Conservation (phyloP, 2,888 invertebrate species). For the Drosophila phalerata region DNA sequence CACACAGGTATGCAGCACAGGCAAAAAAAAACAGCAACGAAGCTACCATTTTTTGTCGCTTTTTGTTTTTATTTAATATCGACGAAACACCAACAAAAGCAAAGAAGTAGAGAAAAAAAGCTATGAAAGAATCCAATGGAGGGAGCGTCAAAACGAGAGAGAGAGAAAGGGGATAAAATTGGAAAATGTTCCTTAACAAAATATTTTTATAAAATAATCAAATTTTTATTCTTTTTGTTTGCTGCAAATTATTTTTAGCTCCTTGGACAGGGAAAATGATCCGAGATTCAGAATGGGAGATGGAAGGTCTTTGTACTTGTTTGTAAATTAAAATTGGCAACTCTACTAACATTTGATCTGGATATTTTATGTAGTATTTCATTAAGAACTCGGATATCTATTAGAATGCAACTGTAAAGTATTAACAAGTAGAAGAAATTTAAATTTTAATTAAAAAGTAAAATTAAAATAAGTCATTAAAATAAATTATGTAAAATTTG, state of each 20-base stretch:
- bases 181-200: constrained; percentile 75
- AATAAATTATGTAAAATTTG: no score
- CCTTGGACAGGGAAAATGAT: background rate
- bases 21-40: constrained; percentile 35
- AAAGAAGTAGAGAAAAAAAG: constrained; percentile 12
- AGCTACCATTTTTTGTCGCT: constrained; percentile 55
- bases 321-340: constrained; percentile 60
- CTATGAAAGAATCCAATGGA: background rate
- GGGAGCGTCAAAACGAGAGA: background rate
- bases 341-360: constrained; percentile 17
- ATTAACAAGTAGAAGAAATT: no score
- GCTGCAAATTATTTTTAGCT: constrained; percentile 68
- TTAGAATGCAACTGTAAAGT: background rate
- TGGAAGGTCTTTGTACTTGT: background rate
- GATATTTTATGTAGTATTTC: background rate
- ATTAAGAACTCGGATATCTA: background rate
- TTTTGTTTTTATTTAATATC: constrained; percentile 79
- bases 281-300: background rate
- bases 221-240: constrained; percentile 67
- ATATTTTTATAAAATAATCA: constrained; percentile 80
- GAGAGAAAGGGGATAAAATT: constrained; percentile 25
- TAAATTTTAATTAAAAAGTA: no score
- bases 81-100: constrained; percentile 58
- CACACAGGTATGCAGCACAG: constrained; percentile 43
- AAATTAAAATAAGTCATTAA: no score